Percentiles rank a stretch among this genome's conserved stretches.
phyloP scores from a whole-genome alignment of 2,888 invertebrate species.

The Ectemnius continuus region DNA sequence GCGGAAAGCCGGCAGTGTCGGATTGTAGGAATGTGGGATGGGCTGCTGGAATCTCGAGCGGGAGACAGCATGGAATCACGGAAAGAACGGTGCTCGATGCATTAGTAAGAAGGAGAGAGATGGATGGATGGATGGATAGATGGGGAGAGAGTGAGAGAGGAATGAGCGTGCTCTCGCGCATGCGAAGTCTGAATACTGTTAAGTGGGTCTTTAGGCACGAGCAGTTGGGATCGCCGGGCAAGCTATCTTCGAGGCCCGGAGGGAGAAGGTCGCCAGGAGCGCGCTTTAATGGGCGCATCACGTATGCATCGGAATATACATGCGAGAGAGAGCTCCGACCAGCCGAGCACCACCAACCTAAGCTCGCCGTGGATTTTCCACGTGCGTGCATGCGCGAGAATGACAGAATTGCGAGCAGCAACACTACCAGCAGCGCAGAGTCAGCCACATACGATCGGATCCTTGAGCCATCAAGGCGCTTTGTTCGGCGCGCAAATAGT shows the following conservation, averaged over 20 bases:
- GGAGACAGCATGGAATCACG: too few species aligned
- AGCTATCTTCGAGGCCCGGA: constrained; percentile 24
- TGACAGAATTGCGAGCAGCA: constrained; percentile 9
- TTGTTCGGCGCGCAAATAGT: constrained; percentile 34
- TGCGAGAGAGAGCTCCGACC: too few species aligned
- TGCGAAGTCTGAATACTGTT: constrained; percentile 1
- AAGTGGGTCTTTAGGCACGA: constrained; percentile 47
- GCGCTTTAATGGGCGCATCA: constrained; percentile 51
- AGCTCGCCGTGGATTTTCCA: constrained; percentile 51
- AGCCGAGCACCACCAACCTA: constrained; percentile 24
- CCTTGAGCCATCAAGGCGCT: constrained; percentile 39
- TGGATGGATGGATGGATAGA: constrained; percentile 11
- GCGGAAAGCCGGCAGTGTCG: too few species aligned
- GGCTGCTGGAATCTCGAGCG: too few species aligned
- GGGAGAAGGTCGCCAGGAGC: constrained; percentile 38
- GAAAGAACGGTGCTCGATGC: too few species aligned
- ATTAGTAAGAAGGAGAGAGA: too few species aligned
- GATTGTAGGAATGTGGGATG: too few species aligned
- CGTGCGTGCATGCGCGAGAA: constrained; percentile 47
- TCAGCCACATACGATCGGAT: constrained; percentile 21
- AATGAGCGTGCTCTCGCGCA: not conserved
- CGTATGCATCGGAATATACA: constrained; percentile 24
- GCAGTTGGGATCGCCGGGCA: constrained; percentile 20
- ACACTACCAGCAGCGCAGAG: not conserved
- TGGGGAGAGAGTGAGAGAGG: not conserved